Percentiles rank a stretch among this genome's conserved stretches.
Conservation (phyloP, 1,140 invertebrate species). For the Euborellia annulipes region DNA sequence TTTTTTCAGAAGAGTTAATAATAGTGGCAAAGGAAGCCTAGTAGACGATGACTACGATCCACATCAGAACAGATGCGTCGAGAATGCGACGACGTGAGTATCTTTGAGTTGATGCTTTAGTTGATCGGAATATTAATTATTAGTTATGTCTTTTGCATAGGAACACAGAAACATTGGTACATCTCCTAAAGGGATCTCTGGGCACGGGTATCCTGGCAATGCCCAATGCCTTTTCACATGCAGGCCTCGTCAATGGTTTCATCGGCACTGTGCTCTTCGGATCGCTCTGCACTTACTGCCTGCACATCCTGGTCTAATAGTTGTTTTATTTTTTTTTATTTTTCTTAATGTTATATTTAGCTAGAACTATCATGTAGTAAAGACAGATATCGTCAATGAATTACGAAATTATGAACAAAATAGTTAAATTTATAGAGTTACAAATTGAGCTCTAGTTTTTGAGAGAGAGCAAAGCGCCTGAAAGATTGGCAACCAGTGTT, state of each 20-base stretch:
- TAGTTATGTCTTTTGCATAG: constrained; percentile 26
- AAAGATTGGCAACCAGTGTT: no score
- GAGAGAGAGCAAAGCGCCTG: no score
- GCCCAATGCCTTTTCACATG: constrained; percentile 54
- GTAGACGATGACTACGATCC: constrained; percentile 26
- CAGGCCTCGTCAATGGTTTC: constrained; percentile 46
- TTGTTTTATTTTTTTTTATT: background rate
- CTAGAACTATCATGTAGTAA: no score
- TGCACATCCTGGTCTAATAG: constrained; percentile 44
- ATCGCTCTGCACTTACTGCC: constrained; percentile 42
- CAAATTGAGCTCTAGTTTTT: no score
- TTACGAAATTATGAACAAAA: no score
- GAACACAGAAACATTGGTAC: constrained; percentile 46
- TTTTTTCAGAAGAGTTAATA: no score
- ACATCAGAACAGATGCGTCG: constrained; percentile 24
- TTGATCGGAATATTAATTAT: background rate
- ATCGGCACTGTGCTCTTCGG: constrained; percentile 41
- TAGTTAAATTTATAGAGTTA: no score
- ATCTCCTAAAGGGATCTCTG: constrained; percentile 53
- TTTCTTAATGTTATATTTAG: background rate
- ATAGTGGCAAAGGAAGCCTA: no score
- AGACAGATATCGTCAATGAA: no score
- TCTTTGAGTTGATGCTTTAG: no score
- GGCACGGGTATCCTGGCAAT: constrained; percentile 70
- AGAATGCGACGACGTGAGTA: constrained; percentile 27